A percentile compares a stretch with the other conserved stretches of the same genome.
These are phyloP conservation scores for Diadromus collaris DNA, from an alignment of 2,888 invertebrate genomes.

Conservation along the genomic window DNA sequence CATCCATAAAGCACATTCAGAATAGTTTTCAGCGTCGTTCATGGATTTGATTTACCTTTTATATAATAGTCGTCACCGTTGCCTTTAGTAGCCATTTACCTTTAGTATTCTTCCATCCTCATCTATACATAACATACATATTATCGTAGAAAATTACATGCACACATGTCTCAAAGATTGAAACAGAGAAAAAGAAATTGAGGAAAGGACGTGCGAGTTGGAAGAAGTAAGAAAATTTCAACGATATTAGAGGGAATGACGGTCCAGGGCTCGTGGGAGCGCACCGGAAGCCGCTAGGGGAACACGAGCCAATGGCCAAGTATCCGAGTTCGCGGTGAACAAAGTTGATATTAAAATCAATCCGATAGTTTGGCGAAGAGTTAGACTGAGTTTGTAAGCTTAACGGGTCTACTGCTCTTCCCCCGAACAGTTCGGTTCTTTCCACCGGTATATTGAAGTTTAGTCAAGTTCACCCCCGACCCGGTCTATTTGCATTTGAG, in stretches of 20 bases:
- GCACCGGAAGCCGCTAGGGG: neutral
- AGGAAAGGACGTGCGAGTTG: constrained; percentile 34
- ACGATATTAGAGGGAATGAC: constrained; percentile 3
- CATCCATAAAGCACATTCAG: too few species aligned
- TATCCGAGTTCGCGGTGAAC: constrained; percentile 68
- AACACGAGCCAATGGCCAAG: constrained; percentile 55
- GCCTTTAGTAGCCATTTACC: too few species aligned
- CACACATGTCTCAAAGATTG: neutral
- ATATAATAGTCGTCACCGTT: too few species aligned
- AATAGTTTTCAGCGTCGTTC: too few species aligned
- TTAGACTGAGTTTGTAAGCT: constrained; percentile 76
- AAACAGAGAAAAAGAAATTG: constrained; percentile 46
- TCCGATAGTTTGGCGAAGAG: constrained; percentile 75
- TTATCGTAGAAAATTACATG: too few species aligned
- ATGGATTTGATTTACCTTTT: too few species aligned
- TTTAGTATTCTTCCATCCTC: too few species aligned
- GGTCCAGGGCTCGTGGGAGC: constrained; percentile 22
- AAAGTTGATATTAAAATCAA: constrained; percentile 80
- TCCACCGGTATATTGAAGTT: constrained; percentile 74
- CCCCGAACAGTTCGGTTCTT: constrained; percentile 55
- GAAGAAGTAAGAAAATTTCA: constrained; percentile 32
- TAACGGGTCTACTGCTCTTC: constrained; percentile 58
- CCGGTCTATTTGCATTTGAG: constrained; percentile 74
- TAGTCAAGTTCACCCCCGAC: constrained; percentile 73
- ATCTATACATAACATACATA: too few species aligned